Percentiles rank a stretch among this genome's conserved stretches.
phyloP scores from a whole-genome alignment of 2,888 invertebrate genomes.

The Cremastobaeus sp. region DNA sequence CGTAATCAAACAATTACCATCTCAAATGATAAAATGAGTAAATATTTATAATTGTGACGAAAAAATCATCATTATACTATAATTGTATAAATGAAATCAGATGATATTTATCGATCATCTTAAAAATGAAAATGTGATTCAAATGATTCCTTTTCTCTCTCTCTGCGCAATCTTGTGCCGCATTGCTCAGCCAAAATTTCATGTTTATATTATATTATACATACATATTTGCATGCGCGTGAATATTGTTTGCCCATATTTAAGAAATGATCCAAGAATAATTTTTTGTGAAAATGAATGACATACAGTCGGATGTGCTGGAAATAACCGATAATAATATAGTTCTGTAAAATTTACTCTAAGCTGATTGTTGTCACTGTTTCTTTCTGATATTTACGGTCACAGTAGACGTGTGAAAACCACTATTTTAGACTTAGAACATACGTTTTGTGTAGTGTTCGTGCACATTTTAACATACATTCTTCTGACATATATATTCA shows the following conservation, averaged over 20 bases:
- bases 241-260: conserved; percentile 54
- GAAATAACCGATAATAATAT: conserved; percentile 21
- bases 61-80: too few species aligned
- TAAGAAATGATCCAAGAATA: conserved; percentile 33
- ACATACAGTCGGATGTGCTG: too few species aligned
- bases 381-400: conserved; percentile 47
- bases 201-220: conserved; percentile 54
- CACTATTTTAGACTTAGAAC: conserved; percentile 46
- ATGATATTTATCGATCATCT: too few species aligned
- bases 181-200: conserved; percentile 57
- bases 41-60: conserved; percentile 17
- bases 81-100: too few species aligned
- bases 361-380: conserved; percentile 43
- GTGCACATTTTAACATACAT: conserved; percentile 38
- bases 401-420: conserved; percentile 49
- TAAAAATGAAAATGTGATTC: conserved; percentile 43
- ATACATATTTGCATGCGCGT: conserved; percentile 56
- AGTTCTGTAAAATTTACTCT: conserved; percentile 35
- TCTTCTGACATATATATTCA: conserved; percentile 8
- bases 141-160: conserved; percentile 47
- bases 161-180: conserved; percentile 55
- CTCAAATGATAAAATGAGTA: conserved; percentile 19
- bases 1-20: neutral
- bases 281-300: conserved; percentile 10
- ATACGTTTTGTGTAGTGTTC: conserved; percentile 45